Percentiles rank a stretch among this genome's conserved stretches.
Conservation (phyloP, 2,797 vertebrate species). For the Epinephelus coioides region DNA sequence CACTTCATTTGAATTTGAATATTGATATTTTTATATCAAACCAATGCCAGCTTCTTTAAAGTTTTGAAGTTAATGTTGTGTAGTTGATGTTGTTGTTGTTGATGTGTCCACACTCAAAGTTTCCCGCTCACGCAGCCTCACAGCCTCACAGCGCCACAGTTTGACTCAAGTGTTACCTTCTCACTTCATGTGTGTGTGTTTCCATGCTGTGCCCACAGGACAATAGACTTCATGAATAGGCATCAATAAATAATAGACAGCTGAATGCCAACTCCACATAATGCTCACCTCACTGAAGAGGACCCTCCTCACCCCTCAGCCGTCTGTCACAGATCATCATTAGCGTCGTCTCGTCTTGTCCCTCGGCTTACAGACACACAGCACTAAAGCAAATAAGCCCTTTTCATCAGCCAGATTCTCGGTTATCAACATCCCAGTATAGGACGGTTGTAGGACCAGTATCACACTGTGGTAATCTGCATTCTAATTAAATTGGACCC, state of each 20-base stretch:
- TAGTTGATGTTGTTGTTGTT: slow-evolving; percentile 21
- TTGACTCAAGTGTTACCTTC: slow-evolving; percentile 62
- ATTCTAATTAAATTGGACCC: slow-evolving; percentile 62
- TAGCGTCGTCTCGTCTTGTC: slow-evolving; percentile 61
- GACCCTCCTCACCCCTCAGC: slow-evolving; percentile 29
- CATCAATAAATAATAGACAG: slow-evolving; percentile 76
- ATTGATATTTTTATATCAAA: neutral
- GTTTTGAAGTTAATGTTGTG: neutral
- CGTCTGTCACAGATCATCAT: slow-evolving; percentile 68
- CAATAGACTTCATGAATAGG: slow-evolving; percentile 59
- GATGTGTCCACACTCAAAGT: slow-evolving; percentile 7
- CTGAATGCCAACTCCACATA: slow-evolving; percentile 59
- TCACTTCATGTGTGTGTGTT: slow-evolving; percentile 59
- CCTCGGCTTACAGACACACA: slow-evolving; percentile 55
- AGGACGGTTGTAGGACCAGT: slow-evolving; percentile 10
- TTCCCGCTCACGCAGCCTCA: neutral
- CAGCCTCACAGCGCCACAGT: slow-evolving; percentile 6
- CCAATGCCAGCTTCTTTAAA: neutral
- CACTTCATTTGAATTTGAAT: neutral
- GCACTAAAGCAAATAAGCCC: slow-evolving; percentile 67
- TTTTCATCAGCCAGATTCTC: slow-evolving; percentile 60
- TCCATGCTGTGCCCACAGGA: slow-evolving; percentile 67
- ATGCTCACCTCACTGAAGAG: slow-evolving; percentile 52
- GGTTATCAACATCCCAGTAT: slow-evolving; percentile 11
- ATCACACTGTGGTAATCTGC: slow-evolving; percentile 44